Conservation (phyloP, 2,888 invertebrate genomes). For the Cantharis rufa region DNA sequence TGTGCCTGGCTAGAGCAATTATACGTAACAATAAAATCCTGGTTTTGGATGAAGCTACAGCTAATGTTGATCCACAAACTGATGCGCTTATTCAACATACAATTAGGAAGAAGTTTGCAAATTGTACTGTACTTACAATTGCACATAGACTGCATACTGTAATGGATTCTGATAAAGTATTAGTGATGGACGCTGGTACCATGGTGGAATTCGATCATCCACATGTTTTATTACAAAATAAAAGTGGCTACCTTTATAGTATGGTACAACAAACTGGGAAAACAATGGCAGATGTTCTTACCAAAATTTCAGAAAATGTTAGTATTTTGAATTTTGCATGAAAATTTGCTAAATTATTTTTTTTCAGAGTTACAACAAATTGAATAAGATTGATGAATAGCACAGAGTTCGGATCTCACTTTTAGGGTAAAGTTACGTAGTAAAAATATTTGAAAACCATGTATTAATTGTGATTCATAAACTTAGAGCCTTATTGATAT, state of each 20-base stretch:
- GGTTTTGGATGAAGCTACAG: conserved; percentile 73
- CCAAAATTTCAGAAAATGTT: conserved; percentile 65
- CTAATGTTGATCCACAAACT: conserved; percentile 79
- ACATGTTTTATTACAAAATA: conserved; percentile 62
- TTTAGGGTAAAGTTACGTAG: neutral
- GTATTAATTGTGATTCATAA: neutral
- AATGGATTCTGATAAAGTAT: conserved; percentile 80
- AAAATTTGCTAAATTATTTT: neutral
- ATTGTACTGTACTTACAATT: conserved; percentile 80
- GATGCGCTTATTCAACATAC: conserved; percentile 77
- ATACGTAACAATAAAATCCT: conserved; percentile 50
- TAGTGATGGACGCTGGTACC: conserved; percentile 80
- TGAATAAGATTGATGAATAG: neutral
- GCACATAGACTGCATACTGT: conserved; percentile 83
- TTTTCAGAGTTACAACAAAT: neutral
- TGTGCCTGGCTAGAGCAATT: conserved; percentile 68
- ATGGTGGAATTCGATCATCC: conserved; percentile 80
- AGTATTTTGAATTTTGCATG: neutral
- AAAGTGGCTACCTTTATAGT: conserved; percentile 60
- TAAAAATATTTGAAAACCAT: neutral
- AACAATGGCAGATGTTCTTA: conserved; percentile 67
- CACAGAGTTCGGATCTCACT: neutral
- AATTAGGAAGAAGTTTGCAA: conserved; percentile 71
- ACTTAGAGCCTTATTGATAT: neutral
- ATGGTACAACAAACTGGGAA: conserved; percentile 75